Evolutionary conservation across 53 echinoderm and acorn worm genomes (phyloP).

Genomic region (Paracentrotus lividus): DNA sequence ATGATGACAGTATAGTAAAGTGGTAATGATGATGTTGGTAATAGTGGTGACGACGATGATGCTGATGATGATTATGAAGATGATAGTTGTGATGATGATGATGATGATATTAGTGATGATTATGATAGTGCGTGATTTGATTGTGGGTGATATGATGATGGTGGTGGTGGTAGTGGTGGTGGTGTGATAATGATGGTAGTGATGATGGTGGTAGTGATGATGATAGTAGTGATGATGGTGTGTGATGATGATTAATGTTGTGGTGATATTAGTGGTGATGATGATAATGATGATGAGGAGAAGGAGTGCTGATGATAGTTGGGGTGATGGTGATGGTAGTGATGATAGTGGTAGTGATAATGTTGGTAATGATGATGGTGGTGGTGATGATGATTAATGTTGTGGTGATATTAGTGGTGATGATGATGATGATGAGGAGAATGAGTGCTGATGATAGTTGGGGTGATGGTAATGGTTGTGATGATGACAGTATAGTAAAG

Average conservation of each 20-base stretch:
- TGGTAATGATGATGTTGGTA: background rate
- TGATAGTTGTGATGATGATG: slow-evolving; percentile 64
- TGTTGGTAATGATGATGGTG: background rate
- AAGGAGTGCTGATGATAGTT: background rate
- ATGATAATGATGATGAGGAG: background rate
- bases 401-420: background rate
- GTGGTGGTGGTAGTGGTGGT: background rate
- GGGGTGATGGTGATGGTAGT: background rate
- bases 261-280: background rate
- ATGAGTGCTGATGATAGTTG: background rate
- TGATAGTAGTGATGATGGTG: background rate
- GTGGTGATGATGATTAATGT: background rate
- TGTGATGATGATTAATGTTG: background rate
- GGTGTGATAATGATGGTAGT: background rate
- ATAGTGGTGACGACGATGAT: slow-evolving; percentile 10
- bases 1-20: background rate
- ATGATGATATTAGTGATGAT: slow-evolving; percentile 54
- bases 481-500: no score
- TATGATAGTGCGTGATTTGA: background rate
- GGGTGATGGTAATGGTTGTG: no score
- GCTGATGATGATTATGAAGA: slow-evolving; percentile 40
- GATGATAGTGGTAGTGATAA: background rate
- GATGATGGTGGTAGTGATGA: background rate
- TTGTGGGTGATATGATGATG: background rate
- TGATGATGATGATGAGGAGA: background rate